Evolutionary conservation across 2,797 vertebrate species (phyloP).

Genomic region (Echiichthys vipera): DNA sequence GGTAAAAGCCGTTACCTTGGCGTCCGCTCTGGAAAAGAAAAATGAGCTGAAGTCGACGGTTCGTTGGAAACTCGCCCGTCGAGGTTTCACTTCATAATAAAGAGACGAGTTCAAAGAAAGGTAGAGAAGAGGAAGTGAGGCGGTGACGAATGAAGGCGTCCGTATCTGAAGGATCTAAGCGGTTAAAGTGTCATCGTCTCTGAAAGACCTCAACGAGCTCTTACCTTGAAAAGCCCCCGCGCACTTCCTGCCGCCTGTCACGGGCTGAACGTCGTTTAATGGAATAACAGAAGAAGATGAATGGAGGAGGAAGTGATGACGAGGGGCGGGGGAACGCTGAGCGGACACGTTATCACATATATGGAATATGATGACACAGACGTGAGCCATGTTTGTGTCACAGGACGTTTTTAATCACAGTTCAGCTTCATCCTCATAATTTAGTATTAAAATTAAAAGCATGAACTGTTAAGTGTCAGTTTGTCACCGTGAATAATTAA

Average conservation of each 20-base stretch:
- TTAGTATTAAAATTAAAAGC: no score
- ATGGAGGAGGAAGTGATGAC: neutral
- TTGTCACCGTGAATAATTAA: no score
- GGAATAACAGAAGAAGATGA: conserved; percentile 14
- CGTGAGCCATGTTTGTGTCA: no score
- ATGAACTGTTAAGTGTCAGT: no score
- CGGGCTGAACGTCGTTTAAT: conserved; percentile 11
- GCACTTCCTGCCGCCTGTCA: conserved; percentile 3
- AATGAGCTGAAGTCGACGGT: neutral
- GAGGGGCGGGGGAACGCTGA: neutral
- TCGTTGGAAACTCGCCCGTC: conserved; percentile 6
- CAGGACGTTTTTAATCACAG: no score
- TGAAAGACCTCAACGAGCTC: conserved; percentile 15
- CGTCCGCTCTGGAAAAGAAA: neutral
- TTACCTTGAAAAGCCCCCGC: neutral
- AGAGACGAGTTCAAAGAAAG: neutral
- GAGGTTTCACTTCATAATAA: neutral
- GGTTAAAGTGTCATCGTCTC: conserved; percentile 19
- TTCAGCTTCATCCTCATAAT: no score
- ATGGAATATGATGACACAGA: no score
- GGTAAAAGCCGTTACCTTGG: no score
- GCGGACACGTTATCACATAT: no score
- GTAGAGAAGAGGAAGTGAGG: neutral
- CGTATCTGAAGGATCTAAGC: neutral
- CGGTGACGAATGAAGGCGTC: conserved; percentile 3